These are phyloP conservation scores for Lepus timidus DNA, from an alignment of 2,113 vertebrate genomes.

Conservation along the genomic window DNA sequence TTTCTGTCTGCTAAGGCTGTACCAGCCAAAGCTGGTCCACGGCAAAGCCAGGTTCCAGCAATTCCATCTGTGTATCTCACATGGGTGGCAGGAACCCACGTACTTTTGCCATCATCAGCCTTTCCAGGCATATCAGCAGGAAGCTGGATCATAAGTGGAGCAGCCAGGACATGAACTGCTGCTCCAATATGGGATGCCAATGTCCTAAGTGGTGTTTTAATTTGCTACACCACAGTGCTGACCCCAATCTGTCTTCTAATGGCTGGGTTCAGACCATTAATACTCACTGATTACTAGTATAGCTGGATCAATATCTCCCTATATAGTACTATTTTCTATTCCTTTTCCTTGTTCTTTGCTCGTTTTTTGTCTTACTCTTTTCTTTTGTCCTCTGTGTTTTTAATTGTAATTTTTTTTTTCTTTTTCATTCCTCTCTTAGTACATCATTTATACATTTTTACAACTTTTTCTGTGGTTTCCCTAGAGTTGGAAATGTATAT, in stretches of 20 bases:
- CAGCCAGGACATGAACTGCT: too few relatives aligned
- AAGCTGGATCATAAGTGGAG: too few relatives aligned
- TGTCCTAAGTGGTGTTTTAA: too few relatives aligned
- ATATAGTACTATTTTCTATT: not conserved
- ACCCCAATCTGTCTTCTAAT: not conserved
- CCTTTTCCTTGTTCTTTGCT: not conserved
- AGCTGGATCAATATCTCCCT: not conserved
- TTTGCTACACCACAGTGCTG: not conserved
- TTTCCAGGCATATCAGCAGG: too few relatives aligned
- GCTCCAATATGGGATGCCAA: too few relatives aligned
- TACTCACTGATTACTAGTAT: not conserved
- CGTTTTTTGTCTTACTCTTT: not conserved
- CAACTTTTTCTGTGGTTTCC: not conserved
- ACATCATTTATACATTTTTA: not conserved
- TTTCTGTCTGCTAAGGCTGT: too few relatives aligned
- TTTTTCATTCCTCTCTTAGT: slow-evolving; percentile 6
- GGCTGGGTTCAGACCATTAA: not conserved
- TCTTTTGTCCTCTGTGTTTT: not conserved
- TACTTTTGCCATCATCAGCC: too few relatives aligned
- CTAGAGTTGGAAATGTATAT: not conserved
- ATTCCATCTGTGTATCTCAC: too few relatives aligned
- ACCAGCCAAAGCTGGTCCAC: too few relatives aligned
- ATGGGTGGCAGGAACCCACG: too few relatives aligned
- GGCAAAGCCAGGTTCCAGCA: too few relatives aligned
- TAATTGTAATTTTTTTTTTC: too few relatives aligned